A percentile compares a stretch with the other conserved stretches of the same genome.
Conservation (phyloP, 2,888 invertebrate species). For the Dicyrtoma fusca region DNA sequence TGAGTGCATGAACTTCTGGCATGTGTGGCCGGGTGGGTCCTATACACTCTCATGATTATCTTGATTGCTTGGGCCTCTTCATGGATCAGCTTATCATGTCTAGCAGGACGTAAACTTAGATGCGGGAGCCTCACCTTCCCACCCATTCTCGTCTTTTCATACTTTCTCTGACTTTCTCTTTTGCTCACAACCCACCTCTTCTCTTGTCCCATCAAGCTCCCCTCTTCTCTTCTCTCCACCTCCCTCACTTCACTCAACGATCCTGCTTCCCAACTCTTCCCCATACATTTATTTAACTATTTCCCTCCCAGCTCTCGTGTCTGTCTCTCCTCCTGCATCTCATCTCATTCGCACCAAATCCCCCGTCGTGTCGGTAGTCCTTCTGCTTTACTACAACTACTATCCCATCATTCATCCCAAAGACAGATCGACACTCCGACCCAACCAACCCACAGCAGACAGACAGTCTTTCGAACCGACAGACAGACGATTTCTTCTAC, state of each 20-base stretch:
- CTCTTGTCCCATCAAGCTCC: neutral
- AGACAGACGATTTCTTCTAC: too few species aligned
- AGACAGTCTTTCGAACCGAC: too few species aligned
- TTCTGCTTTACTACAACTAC: too few species aligned
- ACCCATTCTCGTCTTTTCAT: neutral
- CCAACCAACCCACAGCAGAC: too few species aligned
- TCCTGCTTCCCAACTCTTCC: too few species aligned
- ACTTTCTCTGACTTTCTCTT: neutral
- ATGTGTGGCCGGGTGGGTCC: slow-evolving; percentile 47
- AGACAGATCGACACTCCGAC: too few species aligned
- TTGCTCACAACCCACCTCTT: neutral
- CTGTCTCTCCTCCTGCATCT: too few species aligned
- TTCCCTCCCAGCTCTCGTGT: too few species aligned
- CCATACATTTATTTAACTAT: too few species aligned
- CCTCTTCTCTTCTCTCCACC: neutral
- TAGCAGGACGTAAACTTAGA: slow-evolving; percentile 43
- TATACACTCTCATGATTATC: slow-evolving; percentile 42
- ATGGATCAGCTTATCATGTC: slow-evolving; percentile 30
- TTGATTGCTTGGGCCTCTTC: slow-evolving; percentile 36
- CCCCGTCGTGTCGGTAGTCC: too few species aligned
- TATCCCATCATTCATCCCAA: too few species aligned
- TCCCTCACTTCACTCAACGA: neutral
- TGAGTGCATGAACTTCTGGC: slow-evolving; percentile 51
- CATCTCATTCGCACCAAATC: too few species aligned
- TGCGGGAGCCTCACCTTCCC: neutral